These are phyloP conservation scores for Solenopsis invicta DNA, from an alignment of 1,140 invertebrate species.

Conservation along the genomic window DNA sequence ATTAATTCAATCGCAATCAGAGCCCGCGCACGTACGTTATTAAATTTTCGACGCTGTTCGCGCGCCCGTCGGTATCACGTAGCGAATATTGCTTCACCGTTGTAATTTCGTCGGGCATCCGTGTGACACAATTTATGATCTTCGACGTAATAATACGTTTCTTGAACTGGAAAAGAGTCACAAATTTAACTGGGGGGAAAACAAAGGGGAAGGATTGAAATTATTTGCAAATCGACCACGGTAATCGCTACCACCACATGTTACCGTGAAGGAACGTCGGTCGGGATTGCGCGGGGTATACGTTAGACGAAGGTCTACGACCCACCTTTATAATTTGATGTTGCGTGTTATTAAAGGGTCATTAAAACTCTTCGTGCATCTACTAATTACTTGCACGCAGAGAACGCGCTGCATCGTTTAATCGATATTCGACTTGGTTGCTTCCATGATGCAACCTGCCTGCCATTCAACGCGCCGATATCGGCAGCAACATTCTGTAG, in stretches of 20 bases:
- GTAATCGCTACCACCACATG: slow-evolving; percentile 4
- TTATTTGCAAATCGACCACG: slow-evolving; percentile 16
- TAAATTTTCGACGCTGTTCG: slow-evolving; percentile 71
- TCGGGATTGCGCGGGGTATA: not conserved
- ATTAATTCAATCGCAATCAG: slow-evolving; percentile 77
- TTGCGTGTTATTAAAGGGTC: slow-evolving; percentile 82
- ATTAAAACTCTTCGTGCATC: slow-evolving; percentile 82
- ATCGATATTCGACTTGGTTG: slow-evolving; percentile 82
- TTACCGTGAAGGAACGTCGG: not conserved
- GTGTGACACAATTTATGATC: slow-evolving; percentile 69
- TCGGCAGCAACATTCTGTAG: slow-evolving; percentile 31
- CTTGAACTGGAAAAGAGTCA: not conserved
- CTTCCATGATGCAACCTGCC: slow-evolving; percentile 66
- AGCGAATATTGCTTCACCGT: slow-evolving; percentile 52
- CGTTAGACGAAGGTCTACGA: slow-evolving; percentile 68
- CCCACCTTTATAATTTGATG: slow-evolving; percentile 80
- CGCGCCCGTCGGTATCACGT: slow-evolving; percentile 21
- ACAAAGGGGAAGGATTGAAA: not conserved
- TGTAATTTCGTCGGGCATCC: slow-evolving; percentile 69
- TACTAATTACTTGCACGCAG: slow-evolving; percentile 82
- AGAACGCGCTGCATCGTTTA: slow-evolving; percentile 75
- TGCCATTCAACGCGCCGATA: slow-evolving; percentile 59
- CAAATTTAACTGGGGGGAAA: not conserved
- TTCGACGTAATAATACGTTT: slow-evolving; percentile 65
- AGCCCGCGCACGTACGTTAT: slow-evolving; percentile 67